These are phyloP conservation scores for Bembecia ichneumoniformis DNA, from an alignment of 2,888 invertebrate genomes.

Conservation along the genomic window DNA sequence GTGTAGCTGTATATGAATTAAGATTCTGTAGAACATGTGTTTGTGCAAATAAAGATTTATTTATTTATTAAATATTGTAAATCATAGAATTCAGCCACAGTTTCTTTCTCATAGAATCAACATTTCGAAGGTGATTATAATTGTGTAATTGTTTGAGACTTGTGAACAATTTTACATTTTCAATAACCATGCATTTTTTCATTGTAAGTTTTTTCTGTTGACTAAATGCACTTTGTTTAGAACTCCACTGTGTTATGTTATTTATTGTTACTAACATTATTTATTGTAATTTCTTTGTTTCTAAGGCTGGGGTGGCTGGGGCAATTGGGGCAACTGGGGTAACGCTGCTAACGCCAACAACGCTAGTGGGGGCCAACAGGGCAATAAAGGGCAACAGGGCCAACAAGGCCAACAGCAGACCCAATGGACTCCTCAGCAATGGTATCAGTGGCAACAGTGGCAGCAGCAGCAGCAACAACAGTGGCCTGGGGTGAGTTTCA, in stretches of 20 bases:
- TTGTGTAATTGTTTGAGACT: too few species aligned
- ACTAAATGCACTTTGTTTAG: too few species aligned
- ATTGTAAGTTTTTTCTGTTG: too few species aligned
- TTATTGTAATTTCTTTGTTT: constrained; percentile 2
- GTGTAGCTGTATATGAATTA: too few species aligned
- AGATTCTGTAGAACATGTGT: too few species aligned
- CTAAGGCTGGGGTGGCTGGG: constrained; percentile 46
- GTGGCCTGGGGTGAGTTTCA: constrained; percentile 40
- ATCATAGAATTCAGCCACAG: too few species aligned
- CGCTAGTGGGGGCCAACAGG: constrained; percentile 28
- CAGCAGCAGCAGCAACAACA: constrained; percentile 52
- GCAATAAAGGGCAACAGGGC: constrained; percentile 6
- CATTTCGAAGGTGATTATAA: too few species aligned
- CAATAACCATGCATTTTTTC: too few species aligned
- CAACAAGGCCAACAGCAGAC: constrained; percentile 17
- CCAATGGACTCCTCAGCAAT: constrained; percentile 53
- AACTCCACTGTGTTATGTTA: neutral
- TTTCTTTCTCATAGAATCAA: too few species aligned
- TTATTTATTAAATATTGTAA: too few species aligned
- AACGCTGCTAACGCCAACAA: constrained; percentile 15
- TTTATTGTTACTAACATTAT: neutral
- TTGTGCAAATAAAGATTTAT: too few species aligned
- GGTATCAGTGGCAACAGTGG: constrained; percentile 69
- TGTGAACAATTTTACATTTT: too few species aligned
- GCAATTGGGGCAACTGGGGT: constrained; percentile 53